Evolutionary conservation across 1,140 invertebrate species (phyloP), one percentile per base, ranked within the genome.

Genomic region (Camponotus vicinus): DNA sequence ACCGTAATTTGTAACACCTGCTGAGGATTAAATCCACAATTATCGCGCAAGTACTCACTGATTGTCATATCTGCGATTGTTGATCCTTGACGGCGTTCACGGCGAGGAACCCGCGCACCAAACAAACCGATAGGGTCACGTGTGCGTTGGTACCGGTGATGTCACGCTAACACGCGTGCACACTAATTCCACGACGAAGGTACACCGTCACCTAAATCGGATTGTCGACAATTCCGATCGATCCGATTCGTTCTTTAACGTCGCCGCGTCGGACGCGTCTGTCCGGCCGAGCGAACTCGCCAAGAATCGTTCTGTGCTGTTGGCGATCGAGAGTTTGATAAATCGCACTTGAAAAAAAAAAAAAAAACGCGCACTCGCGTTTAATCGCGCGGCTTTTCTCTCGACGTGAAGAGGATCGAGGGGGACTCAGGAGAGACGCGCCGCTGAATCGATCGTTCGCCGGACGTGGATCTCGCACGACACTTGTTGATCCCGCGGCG

Each of bases 401-500:
- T 45, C 40, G 21, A 52, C 64, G n/a, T 1, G 2, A 7, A 7
- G 21, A 2, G 32, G 15, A 5, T 27, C 18, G 34, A 6, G 13
- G 7, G 2, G 15, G 55, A 45, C n/a, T 45, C 34, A 52, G 21
- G 40, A 18, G 61, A 27, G 59, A 64, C 45, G 34, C 40, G 70
- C 49, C 70, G 85, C 77, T 76, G 66, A 59, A 61, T 83, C 80
- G 87, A 90, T 87, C 73, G 82, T 86, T 88, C 78, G 66, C 66
- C 87, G 71, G 49, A 59, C 79, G 75, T 90, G 63, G 86, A 63
- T 86, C 76, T 87, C 87, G 87, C 87, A 78, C 64, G 77, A 82
- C 90, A 91, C 91, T 91, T 91, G 91, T 91, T 91, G 91, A 91
- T 91, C 88, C 69, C 86, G 70, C 70, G 55, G 64, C 80, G 85